phyloP scores from a whole-genome alignment of 1,140 invertebrate genomes.

The Zaprionus gabonicus region DNA sequence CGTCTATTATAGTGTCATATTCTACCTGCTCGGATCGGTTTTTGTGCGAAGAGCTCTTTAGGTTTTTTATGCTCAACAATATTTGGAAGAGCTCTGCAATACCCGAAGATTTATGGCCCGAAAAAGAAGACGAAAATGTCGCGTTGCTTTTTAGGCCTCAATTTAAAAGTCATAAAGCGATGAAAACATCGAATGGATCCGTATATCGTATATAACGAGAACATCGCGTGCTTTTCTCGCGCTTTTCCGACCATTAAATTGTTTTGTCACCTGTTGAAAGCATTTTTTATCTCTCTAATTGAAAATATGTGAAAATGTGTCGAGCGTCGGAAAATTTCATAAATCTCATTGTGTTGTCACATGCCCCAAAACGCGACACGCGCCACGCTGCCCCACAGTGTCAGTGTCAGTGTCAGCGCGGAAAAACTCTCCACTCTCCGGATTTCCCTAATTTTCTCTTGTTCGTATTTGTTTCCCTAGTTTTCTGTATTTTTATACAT shows the following conservation, averaged over 20 bases:
- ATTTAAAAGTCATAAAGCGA: slow-evolving; percentile 75
- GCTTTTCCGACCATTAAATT: slow-evolving; percentile 48
- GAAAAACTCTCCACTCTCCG: neutral
- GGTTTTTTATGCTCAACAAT: slow-evolving; percentile 47
- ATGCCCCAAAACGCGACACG: slow-evolving; percentile 13
- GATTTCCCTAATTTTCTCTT: neutral
- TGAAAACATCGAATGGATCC: slow-evolving; percentile 17
- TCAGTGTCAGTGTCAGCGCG: slow-evolving; percentile 29
- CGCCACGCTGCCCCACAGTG: slow-evolving; percentile 39
- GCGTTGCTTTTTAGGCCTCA: slow-evolving; percentile 60
- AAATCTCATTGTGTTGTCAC: slow-evolving; percentile 35
- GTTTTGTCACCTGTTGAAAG: slow-evolving; percentile 78
- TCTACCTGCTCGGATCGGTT: slow-evolving; percentile 13
- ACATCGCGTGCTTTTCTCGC: slow-evolving; percentile 44
- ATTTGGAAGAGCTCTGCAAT: slow-evolving; percentile 41
- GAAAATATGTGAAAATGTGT: slow-evolving; percentile 44
- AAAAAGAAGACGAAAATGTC: slow-evolving; percentile 14
- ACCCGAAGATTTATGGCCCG: slow-evolving; percentile 55
- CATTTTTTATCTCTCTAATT: slow-evolving; percentile 76
- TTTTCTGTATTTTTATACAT: slow-evolving; percentile 14
- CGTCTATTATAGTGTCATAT: neutral
- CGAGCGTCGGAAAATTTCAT: slow-evolving; percentile 54
- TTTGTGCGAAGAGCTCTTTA: neutral
- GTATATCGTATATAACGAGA: slow-evolving; percentile 8
- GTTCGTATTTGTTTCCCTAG: slow-evolving; percentile 1